Percentiles rank a stretch among this genome's conserved stretches.
Conservation (phyloP, 2,797 vertebrate species). For the Morus bassanus region DNA sequence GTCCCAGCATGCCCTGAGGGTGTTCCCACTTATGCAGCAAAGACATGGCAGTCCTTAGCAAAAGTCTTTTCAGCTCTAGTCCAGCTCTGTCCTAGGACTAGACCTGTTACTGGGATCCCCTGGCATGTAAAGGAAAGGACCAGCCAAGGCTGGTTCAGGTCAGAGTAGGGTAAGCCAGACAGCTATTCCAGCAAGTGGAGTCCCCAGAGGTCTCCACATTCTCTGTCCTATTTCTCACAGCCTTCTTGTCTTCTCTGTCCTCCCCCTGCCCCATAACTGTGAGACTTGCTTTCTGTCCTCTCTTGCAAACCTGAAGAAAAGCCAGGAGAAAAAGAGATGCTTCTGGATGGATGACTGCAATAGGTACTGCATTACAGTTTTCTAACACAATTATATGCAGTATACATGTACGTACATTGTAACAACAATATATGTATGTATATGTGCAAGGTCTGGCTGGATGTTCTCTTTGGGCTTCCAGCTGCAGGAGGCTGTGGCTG, state of each 20-base stretch:
- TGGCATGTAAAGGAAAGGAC: neutral
- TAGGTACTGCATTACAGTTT: neutral
- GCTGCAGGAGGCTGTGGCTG: neutral
- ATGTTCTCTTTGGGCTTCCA: neutral
- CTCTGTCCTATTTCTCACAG: neutral
- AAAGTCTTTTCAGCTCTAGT: neutral
- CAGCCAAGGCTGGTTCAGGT: neutral
- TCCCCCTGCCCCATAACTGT: neutral
- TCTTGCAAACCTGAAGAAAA: neutral
- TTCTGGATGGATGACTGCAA: neutral
- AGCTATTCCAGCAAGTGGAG: neutral
- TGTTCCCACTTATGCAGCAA: neutral
- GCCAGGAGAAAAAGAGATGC: neutral
- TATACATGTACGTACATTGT: accelerated
- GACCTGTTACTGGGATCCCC: neutral
- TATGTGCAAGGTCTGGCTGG: neutral
- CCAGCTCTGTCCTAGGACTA: neutral
- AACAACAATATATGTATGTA: neutral
- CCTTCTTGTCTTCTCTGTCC: neutral
- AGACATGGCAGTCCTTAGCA: neutral
- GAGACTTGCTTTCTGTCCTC: neutral
- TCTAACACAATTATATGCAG: neutral
- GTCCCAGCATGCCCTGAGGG: neutral
- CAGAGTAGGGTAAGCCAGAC: neutral
- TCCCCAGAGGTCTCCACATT: neutral